Evolutionary conservation across 2,113 vertebrate species (phyloP).

Genomic region (Neolamprologus kungweensis): DNA sequence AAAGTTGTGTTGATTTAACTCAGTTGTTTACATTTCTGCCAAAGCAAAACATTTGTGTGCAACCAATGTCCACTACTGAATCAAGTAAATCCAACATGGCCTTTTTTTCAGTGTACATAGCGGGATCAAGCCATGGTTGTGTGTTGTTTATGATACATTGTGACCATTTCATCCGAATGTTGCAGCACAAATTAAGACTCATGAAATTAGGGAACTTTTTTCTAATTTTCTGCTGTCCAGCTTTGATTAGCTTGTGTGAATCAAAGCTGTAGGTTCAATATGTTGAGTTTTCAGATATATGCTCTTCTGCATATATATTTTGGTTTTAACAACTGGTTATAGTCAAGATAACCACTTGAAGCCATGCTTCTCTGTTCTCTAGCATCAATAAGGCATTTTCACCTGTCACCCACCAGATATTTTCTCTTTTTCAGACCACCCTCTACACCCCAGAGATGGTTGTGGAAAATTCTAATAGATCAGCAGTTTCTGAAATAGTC

Average conservation of each 20-base stretch:
- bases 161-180: neutral
- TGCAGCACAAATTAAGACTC: neutral
- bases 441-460: neutral
- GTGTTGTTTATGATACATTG: neutral
- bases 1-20: too few species aligned
- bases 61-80: too few species aligned
- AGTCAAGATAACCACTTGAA: neutral
- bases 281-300: neutral
- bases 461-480: neutral
- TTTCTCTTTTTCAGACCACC: neutral
- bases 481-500: neutral
- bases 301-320: neutral
- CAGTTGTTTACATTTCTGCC: too few species aligned
- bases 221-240: neutral
- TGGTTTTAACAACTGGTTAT: neutral
- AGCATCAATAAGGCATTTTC: neutral
- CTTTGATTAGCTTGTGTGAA: neutral
- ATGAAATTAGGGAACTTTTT: neutral
- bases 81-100: too few species aligned
- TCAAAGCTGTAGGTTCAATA: neutral
- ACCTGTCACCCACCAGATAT: neutral
- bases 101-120: neutral
- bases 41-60: too few species aligned
- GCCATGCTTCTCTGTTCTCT: neutral
- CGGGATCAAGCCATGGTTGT: neutral